These are phyloP conservation scores for Holacanthus passer DNA, from an alignment of 2,113 vertebrate genomes.

Conservation along the genomic window DNA sequence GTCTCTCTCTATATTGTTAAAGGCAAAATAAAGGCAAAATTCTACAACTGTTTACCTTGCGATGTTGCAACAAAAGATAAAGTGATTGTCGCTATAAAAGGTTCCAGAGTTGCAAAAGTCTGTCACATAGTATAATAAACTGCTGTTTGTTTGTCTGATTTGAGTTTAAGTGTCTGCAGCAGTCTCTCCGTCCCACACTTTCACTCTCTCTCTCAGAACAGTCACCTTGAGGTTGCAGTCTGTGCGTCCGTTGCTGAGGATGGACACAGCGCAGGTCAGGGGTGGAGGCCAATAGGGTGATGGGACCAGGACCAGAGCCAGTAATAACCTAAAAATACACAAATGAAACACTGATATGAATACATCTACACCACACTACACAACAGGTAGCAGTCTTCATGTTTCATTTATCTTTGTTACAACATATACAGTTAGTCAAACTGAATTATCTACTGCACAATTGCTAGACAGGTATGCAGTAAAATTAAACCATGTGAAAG, in stretches of 20 bases:
- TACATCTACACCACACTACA: neutral
- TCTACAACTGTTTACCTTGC: no score
- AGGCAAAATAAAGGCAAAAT: no score
- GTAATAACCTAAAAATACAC: conserved; percentile 76
- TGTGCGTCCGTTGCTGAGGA: conserved; percentile 85
- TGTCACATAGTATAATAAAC: no score
- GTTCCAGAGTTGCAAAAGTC: no score
- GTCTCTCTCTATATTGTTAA: no score
- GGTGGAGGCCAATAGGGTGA: conserved; percentile 88
- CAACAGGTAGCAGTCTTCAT: neutral
- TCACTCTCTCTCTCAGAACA: neutral
- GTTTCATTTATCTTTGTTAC: neutral
- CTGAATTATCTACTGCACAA: neutral
- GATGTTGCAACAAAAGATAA: no score
- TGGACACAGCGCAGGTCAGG: conserved; percentile 87
- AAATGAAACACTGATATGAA: neutral
- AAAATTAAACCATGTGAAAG: neutral
- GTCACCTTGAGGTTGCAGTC: conserved; percentile 87
- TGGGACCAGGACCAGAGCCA: conserved; percentile 88
- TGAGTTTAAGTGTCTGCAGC: no score
- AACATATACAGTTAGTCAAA: neutral
- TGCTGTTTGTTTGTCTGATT: no score
- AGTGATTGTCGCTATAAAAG: no score
- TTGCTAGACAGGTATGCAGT: neutral
- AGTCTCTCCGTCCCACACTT: no score